Base-by-base conservation (phyloP, 2,113 vertebrate species). In the Pseudorhombus dupliciocellatus region DNA sequence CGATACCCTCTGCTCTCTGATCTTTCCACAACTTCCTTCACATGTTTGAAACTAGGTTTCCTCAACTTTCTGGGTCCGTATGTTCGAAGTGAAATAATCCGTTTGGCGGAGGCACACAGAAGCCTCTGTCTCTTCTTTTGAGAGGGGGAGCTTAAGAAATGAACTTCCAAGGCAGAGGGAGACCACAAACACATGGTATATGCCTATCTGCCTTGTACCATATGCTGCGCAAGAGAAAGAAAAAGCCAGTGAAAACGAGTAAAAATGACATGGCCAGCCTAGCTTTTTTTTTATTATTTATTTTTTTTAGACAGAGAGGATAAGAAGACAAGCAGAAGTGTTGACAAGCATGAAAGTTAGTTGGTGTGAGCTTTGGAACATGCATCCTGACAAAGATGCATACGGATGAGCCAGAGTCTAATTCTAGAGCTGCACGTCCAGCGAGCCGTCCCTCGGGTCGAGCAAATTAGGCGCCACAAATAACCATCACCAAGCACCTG, bases 11-110 rank as follows among this genome's bases (percentile, higher is more conserved):
- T 12, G 16, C 73, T 73, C 67, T 48, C 65, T 79, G 70, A 54
- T 69, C 67, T 80, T 88, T 71, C 66, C 25, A 56, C 22, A 88
- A 86, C 58, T 90, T 84, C 69, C 28, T 73, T 50, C 56, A 4
- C 5, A 34, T 54, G 74, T 78, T 80, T 87, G 64, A 86, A 89
- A 87, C 59, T 53, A 66, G 65, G 51, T 70, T 78, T 65, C 16
- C 68, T 62, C 79, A 88, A 89, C 66, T 86, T 86, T 84, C 56
- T 64, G n/a, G 50, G 56, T 54, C 25, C 66, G 20, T 28, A 21
- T 70, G 62, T 87, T 77, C 87, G 78, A 87, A 80, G 79, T 80
- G 30, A 71, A 89, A 84, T 82, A 86, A 85, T 84, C 84, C 84
- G 50, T 88, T 84, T 84, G 81, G 68, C 79, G 80, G 75, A 83